Evolutionary conservation across 2,888 invertebrate genomes (phyloP), one percentile per base, ranked within the genome.

Genomic region (Andrena trimmerana): DNA sequence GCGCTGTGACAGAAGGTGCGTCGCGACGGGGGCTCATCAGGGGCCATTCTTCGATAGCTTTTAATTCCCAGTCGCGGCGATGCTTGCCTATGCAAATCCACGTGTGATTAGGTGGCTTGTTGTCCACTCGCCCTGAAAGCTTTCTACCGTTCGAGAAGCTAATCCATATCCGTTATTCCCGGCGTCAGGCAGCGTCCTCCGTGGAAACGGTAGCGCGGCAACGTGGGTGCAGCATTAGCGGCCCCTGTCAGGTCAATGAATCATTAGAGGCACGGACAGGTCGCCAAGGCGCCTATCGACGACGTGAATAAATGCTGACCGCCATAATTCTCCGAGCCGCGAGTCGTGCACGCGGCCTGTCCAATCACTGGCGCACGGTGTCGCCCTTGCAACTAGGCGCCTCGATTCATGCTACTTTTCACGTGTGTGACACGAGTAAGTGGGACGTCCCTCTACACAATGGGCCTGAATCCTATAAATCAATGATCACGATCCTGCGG

Each of bases 251-350:
- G 90, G 89, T 90, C 90, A 89, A 90, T 90, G 90, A 91, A 90
- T 90, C 90, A 90, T 91, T 90, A 90, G 84, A 83, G 81, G 70
- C 83, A 88, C 81, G 84, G 88, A 89, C 87, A 86, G 86, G 86
- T 88, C 88, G 81, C 84, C 78, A 70, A 82, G 87, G 89, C 87
- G 87, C 88, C 87, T 81, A 89, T 89, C 89, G 88, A 87, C 87
- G 88, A 88, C 89, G 90, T 86, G 90, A 90, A 91, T 91, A 90
- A 91, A 90, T 87, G 85, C 79, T 68, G 86, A 81, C 87, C 88
- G 90, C 87, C 89, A 90, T 91, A 91, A 91, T 90, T 91, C 90
- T 87, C 86, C 63, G 78, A 65, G 74, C 57, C 70, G 54, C 57
- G 76, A 60, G 73, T 72, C 65, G 76, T 62, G 70, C 65, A 36